Evolutionary conservation across 2,113 vertebrate genomes (phyloP).

Genomic region (Aegithalos caudatus): DNA sequence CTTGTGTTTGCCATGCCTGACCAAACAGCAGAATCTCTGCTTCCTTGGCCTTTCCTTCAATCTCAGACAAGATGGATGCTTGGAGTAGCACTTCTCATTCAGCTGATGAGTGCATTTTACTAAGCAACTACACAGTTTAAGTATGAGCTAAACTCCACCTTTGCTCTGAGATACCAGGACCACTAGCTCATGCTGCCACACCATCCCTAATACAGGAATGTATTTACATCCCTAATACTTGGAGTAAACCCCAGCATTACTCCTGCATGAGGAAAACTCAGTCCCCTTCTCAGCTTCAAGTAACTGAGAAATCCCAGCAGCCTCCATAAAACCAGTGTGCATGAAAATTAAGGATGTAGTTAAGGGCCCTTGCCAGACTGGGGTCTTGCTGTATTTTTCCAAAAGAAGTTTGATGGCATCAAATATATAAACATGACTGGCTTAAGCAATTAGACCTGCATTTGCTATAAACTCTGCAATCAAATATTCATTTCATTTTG

Average conservation of each 20-base stretch:
- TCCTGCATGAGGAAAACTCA: background rate
- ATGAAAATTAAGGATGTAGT: background rate
- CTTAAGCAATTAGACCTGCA: slow-evolving; percentile 7
- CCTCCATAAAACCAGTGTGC: background rate
- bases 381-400: background rate
- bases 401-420: background rate
- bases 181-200: rapidly evolving
- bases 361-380: background rate
- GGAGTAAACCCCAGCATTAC: background rate
- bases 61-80: background rate
- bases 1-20: background rate
- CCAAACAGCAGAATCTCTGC: background rate
- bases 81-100: background rate
- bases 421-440: background rate
- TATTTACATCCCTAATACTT: background rate
- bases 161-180: background rate
- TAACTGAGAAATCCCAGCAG: background rate
- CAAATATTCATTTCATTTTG: slow-evolving; percentile 46
- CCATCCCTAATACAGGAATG: background rate
- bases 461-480: slow-evolving; percentile 25
- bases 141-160: background rate
- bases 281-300: background rate
- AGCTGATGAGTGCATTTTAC: background rate
- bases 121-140: background rate
- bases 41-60: background rate